Evolutionary conservation across 2,113 vertebrate species (phyloP).

Genomic region (Melanerpes formicivorus): DNA sequence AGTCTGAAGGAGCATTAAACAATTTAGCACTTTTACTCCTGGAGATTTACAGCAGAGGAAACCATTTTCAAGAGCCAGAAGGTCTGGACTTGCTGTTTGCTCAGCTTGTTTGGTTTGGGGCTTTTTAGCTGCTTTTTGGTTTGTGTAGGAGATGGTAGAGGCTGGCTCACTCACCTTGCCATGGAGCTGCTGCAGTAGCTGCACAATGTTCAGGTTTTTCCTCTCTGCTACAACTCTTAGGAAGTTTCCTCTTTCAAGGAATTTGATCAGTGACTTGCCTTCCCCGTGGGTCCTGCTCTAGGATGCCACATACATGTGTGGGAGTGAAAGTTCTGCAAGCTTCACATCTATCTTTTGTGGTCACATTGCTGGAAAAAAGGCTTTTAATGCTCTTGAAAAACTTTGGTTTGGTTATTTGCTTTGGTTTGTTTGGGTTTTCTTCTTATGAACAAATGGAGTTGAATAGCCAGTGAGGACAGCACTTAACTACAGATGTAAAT

Average conservation of each 20-base stretch:
- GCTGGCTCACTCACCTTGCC: background rate
- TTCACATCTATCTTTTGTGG: background rate
- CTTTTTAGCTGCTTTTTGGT: background rate
- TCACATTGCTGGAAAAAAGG: background rate
- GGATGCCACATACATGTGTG: background rate
- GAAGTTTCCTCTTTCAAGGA: background rate
- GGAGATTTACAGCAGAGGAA: background rate
- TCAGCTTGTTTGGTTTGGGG: background rate
- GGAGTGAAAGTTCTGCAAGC: background rate
- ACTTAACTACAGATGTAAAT: background rate
- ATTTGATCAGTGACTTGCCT: background rate
- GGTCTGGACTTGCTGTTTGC: background rate
- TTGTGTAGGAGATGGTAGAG: background rate
- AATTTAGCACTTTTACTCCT: background rate
- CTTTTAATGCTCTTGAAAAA: slow-evolving; percentile 13
- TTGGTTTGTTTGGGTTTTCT: background rate
- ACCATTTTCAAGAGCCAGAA: background rate
- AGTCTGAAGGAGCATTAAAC: background rate
- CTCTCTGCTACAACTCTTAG: background rate
- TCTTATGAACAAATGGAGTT: background rate
- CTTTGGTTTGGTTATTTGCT: too few species aligned
- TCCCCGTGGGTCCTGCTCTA: background rate
- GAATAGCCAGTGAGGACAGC: background rate
- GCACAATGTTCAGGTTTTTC: background rate
- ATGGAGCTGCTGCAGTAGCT: background rate